Evolutionary conservation across 2,888 invertebrate species (phyloP), one percentile per base, ranked within the genome.

Genomic region (Scelioninae gen. 2): DNA sequence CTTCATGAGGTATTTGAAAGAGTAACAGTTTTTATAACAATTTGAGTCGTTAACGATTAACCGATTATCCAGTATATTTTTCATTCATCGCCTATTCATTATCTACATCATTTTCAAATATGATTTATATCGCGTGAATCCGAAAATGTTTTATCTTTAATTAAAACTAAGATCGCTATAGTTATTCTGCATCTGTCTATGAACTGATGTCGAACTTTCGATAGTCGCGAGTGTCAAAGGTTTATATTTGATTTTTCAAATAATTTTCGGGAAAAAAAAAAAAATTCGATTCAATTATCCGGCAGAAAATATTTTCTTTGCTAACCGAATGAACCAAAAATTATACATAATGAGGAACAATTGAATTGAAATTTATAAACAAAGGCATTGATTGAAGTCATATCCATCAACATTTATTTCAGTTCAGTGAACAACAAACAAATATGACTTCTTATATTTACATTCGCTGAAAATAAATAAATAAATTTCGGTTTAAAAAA

Each of bases 1-100:
- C 18, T 25, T 55, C 57, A 58, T 46, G 63, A 71, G 58, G 58
- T 71, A 52, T 58, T 71, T 37, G 58, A 64, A 64, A 58, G 53
- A 65, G 31, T 15, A 65, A 65, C 65, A 60, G 19, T 67, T 37
- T 48, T 73, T 65, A 71, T 71, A 71, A 60, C 43, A 65, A 72
- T 72, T 35, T 61, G 28, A 65, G 46, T 72, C 25, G 31, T 65
- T 57, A 74, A 68, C 73, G 53, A 64, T 58, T 63, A 19, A 41
- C 13, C 35, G 16, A 45, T 72, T 68, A 75, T 75, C 75, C 64
- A 69, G 68, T 75, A 75, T 69, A 75, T 72, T 69, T 69, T 69
- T 75, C 72, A 57, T 50, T 60, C 57, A 68, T 52, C 52, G 60
- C 60, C 57, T 64, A 72, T 37, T 48, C 58, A 15, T 64, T 69